Base-by-base conservation (phyloP, 2,113 vertebrate genomes). In the Neomonachus schauinslandi region DNA sequence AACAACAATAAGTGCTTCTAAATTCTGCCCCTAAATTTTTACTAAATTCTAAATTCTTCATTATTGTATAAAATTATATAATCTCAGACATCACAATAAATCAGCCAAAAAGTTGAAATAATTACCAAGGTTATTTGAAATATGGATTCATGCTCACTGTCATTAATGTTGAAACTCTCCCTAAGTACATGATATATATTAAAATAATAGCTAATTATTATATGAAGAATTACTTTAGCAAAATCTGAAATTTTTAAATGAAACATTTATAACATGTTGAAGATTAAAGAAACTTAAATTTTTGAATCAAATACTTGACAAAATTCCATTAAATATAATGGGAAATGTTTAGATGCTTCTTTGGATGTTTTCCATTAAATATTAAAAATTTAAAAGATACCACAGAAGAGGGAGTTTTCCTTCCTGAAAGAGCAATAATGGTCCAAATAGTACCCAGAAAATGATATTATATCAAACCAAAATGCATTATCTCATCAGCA, bases 141-240 rank as follows among this genome's bases (percentile, higher is more conserved):
- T 72, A 63, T 63, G n/a, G 42, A 85, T 53, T 71, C 4, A 91
- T 22, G 18, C 10, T 39, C 74, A 33, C 1, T 36, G 53, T 49
- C 55, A 61, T 61, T 85, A 80, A 94, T 31, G 21, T 74, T 85
- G 81, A 80, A 90, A 91, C 39, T 51, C n/a, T 86, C 21, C 51
- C 36, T 71, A 53, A 81, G 28, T 31, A 24, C 28, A 63, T 46
- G 22, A 36, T 24, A 26, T 77, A 89, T 36, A 31, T 80, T 65
- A 33, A 94, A 86, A 90, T 76, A 96, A 76, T 39, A 83, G 33
- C 57, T 57, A 65, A 89, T 77, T 53, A 53, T 22, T 93, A 59
- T 31, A 79, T 28, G 19, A 96, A 65, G 19, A 57, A 39, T 67
- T 79, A 61, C 57, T 82, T 63, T 84, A 59, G 82, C 51, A 85